Evolutionary conservation across 2,113 vertebrate genomes (phyloP).

Genomic region (Cathartes aura): DNA sequence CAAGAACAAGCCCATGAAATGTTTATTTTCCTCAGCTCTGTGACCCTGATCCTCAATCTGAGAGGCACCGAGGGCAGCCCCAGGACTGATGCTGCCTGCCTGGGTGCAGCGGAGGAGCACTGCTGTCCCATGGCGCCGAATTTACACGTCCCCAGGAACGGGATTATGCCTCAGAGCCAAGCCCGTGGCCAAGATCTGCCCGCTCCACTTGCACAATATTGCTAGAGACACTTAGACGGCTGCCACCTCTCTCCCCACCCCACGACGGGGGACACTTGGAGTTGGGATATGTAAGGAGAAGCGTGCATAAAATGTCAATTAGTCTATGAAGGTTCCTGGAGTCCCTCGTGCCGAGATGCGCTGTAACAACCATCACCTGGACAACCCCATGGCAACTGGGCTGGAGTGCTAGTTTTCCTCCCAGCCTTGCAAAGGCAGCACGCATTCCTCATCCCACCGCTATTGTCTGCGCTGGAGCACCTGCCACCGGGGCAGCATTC

Average conservation of each 20-base stretch:
- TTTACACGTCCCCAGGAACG: background rate
- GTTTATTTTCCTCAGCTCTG: background rate
- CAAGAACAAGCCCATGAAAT: background rate
- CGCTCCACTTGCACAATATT: background rate
- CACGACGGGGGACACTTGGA: background rate
- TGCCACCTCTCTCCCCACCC: background rate
- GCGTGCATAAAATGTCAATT: rapidly evolving
- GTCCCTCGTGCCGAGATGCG: rapidly evolving
- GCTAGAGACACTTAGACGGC: background rate
- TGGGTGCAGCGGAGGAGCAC: background rate
- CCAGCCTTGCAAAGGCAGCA: background rate
- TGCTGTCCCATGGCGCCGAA: background rate
- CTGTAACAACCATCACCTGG: background rate
- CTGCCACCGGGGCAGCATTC: background rate
- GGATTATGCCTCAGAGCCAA: background rate
- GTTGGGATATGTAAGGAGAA: background rate
- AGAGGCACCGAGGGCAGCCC: background rate
- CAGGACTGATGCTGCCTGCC: background rate
- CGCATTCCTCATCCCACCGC: background rate
- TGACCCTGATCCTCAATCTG: background rate
- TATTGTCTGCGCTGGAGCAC: background rate
- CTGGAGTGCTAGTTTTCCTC: background rate
- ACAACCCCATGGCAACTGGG: background rate
- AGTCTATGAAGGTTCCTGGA: background rate
- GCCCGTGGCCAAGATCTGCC: background rate